Evolutionary conservation across 2,797 vertebrate species (phyloP), one percentile per base, ranked within the genome.

Genomic region (Gymnoscopelus braueri): DNA sequence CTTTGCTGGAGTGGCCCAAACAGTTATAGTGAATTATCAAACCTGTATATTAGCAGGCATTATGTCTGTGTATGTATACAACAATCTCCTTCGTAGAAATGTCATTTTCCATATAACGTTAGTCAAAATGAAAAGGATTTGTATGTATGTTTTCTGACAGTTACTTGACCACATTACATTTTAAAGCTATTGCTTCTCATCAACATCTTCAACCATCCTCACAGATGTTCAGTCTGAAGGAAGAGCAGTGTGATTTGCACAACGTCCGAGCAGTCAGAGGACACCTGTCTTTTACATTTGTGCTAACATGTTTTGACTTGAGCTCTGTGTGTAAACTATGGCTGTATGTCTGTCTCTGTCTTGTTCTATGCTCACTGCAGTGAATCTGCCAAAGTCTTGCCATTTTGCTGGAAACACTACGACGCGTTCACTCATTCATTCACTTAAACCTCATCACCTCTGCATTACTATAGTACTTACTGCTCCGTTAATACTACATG

Each of bases 221-320:
- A 35, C 78, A 74, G 83, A 77, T 65, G 63, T 72, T 78, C 68
- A 57, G 70, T 44, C 72, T 80, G 66, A 84, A 75, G 69, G 66
- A 60, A 73, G 80, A 84, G 85, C 84, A 82, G 81, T 77, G 80
- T 61, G 69, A 88, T 87, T 90, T 90, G 89, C 89, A 89, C 88
- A 86, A 77, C 73, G 79, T 67, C 76, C 81, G 80, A 72, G 74
- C 81, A 70, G 68, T 68, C 64, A 26, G 72, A 79, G 77, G 77
- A 74, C 72, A 48, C 35, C 52, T 71, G 56, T 66, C 63, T 82
- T 7, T 84, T 65, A 77, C 63, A 7, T 85, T 72, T 75, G 60
- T 72, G 26, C 66, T 58, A 24, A 39, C 66, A 72, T 78, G 75
- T 69, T 72, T 67, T 72, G 66, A 76, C 67, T 78, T 72, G 71